Evolutionary conservation across 2,888 invertebrate species (phyloP), one percentile per base, ranked within the genome.

Genomic region (Dolichopus griseipennis): DNA sequence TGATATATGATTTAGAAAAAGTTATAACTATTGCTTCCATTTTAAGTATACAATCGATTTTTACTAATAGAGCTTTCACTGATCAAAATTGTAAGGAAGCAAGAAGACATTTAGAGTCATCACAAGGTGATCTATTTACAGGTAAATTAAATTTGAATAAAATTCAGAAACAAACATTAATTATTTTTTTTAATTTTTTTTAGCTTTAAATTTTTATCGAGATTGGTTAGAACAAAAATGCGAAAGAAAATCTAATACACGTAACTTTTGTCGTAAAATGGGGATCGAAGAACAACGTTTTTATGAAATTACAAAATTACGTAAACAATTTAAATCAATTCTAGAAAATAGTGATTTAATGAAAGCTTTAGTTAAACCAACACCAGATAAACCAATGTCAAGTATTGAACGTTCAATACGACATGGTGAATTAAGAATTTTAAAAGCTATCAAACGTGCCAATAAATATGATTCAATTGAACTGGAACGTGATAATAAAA

Each of bases 201-300:
- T 52, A 0, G 82, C 62, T 27, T 69, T 99, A 2, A 92, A 92
- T 73, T 86, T 91, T 37, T 95, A 91, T 81, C 89, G 91, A 76
- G 91, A 93, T 72, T 97, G 97, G 97, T 79, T 97, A 61, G 85
- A 88, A 73, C 86, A 91, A 52, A 95, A 95, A 77, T 84, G 88
- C 67, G 68, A 73, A 2, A 73, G 76, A 41, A 68, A 70, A 20
- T 77, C 78, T 52, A 78, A 76, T 41, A 86, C 88, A 0, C 84
- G 89, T 64, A 87, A 88, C 69, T 99, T 99, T 98, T 95, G 97
- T 74, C 87, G 87, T 72, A 85, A 91, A 68, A 84, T 95, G 69
- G 97, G 96, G 0, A 84, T 99, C 9, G 98, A 99, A 80, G 98
- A 99, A 78, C 97, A 99, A 79, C 83, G 99, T 27, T 90, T 99